phyloP scores from a whole-genome alignment of 2,113 vertebrate genomes.

The Cricetomys ansorgei region DNA sequence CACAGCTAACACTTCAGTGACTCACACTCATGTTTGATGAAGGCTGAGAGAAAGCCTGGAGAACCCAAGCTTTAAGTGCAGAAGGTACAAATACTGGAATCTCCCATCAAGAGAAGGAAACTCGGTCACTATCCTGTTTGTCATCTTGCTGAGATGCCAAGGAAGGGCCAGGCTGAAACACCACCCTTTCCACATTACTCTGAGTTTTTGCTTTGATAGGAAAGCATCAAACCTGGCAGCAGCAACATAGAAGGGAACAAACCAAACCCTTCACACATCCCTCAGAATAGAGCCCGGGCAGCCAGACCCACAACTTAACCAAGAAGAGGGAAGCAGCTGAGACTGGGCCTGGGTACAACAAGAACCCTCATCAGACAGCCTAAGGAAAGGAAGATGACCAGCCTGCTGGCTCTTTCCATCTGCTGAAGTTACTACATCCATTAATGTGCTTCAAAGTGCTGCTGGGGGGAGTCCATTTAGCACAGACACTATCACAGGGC shows the following conservation, averaged over 20 bases:
- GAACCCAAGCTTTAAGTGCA: slow-evolving; percentile 58
- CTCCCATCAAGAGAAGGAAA: slow-evolving; percentile 48
- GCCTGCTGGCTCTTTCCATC: slow-evolving; percentile 55
- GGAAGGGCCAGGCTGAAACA: slow-evolving; percentile 35
- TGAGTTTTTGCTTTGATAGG: not conserved
- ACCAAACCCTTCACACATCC: not conserved
- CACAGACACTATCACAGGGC: slow-evolving; percentile 53
- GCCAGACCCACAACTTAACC: slow-evolving; percentile 5
- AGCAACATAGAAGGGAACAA: not conserved
- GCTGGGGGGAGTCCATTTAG: slow-evolving; percentile 65
- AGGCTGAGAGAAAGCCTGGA: slow-evolving; percentile 58
- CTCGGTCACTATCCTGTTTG: slow-evolving; percentile 27
- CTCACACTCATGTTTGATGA: slow-evolving; percentile 65
- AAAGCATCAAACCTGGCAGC: not conserved
- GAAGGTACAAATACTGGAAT: slow-evolving; percentile 57
- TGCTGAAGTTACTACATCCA: slow-evolving; percentile 65
- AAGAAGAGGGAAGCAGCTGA: not conserved
- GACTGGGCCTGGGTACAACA: not conserved
- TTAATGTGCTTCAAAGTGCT: slow-evolving; percentile 74
- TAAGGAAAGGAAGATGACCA: not conserved
- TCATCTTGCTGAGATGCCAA: slow-evolving; percentile 51
- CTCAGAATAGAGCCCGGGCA: not conserved
- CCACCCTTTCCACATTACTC: slow-evolving; percentile 25
- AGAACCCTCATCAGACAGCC: not conserved
- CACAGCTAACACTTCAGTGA: slow-evolving; percentile 61